Base-by-base conservation (phyloP, 1,140 invertebrate genomes). In the Magallana gigas region DNA sequence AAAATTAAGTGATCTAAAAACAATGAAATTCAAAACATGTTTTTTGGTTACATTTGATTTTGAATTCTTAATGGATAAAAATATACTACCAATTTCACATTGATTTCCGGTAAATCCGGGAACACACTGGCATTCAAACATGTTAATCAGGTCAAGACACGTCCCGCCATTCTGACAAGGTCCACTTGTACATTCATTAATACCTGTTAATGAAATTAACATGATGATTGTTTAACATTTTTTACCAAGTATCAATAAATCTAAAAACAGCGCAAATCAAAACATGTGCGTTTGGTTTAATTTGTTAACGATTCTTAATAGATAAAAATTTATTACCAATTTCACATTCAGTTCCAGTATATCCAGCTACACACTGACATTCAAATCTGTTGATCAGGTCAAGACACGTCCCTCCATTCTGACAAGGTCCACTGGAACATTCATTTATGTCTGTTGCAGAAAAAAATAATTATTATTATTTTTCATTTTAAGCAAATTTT, bases 331-430 rank as follows among this genome's bases (percentile, higher is more conserved):
- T 36, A 58, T 3, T 36, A 36, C 36, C 36, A 36, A 36, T 36
- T 36, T 36, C 36, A 36, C 36, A 36, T 36, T 36, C 1, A 36
- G 1, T 36, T 36, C 92, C 93, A 8, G 85, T 90, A 80, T 87
- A 93, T 5, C 93, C 93, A 5, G 88, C 56, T 11, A 57, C 62
- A 85, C 92, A 93, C 0, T n/a, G 18, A 83, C 92, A 93, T 6
- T 64, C 57, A 85, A 89, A 91, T 29, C 57, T 76, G 29, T 85
- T 85, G 12, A 76, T 23, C 9, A 58, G 36, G 16, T 85, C 68
- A 80, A 58, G 57, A 23, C 85, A 80, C 11, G 68, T 80, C 0
- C 64, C 68, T 5, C 1, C 0, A 36, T 85, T 18, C 11, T 29
- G 23, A 36, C 85, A 85, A 7, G 85, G 85, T 11, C 14, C 23